A percentile compares a stretch with the other conserved stretches of the same genome.
phyloP scores from a whole-genome alignment of 2,797 vertebrate species.

The Limnodromus scolopaceus region DNA sequence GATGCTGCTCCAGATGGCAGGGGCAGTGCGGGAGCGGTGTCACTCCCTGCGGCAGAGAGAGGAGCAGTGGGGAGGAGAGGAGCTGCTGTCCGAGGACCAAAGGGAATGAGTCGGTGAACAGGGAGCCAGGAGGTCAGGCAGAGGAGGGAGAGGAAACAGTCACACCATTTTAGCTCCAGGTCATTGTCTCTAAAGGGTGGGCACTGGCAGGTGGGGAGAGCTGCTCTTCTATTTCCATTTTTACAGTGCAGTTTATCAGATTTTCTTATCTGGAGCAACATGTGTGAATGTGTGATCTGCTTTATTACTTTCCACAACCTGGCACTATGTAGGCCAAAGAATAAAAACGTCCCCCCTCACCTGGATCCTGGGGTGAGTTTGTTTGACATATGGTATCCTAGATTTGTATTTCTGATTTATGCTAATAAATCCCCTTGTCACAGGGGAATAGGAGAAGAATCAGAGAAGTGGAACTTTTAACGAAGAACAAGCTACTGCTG shows the following conservation, averaged over 20 bases:
- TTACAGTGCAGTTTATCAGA: not conserved
- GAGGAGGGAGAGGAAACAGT: not conserved
- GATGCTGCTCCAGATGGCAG: slow-evolving; percentile 21
- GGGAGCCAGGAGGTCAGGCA: not conserved
- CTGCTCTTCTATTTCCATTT: not conserved
- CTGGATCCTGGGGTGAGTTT: not conserved
- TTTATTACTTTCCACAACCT: not conserved
- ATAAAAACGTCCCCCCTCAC: not conserved
- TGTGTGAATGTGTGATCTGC: rapidly evolving
- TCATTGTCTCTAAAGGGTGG: not conserved
- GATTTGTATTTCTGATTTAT: not conserved
- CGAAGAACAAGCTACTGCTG: not conserved
- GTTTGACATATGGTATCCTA: not conserved
- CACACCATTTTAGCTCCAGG: not conserved
- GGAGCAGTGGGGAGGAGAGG: not conserved
- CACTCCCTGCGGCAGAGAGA: rapidly evolving
- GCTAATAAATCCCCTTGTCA: not conserved
- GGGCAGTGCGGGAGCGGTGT: not conserved
- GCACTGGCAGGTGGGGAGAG: not conserved
- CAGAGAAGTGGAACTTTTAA: not conserved
- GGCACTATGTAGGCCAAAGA: not conserved
- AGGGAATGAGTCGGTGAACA: not conserved
- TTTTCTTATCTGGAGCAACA: not conserved
- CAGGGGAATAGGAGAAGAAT: not conserved
- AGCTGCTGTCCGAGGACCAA: not conserved